Base-by-base conservation (phyloP, 1,140 invertebrate genomes). In the Cydia splendana region DNA sequence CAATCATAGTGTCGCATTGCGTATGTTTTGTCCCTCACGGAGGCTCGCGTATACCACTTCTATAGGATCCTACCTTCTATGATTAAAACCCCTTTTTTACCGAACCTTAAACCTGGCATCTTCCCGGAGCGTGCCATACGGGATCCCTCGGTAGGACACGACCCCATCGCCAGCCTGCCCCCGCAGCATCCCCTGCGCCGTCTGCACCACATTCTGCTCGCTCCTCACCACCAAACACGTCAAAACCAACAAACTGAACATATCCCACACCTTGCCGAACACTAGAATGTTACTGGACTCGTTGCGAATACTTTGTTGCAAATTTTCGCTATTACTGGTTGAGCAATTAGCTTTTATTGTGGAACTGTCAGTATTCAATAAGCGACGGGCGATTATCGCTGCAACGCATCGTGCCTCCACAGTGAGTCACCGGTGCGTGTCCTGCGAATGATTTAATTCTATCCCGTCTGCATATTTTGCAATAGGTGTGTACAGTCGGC, bases 151-250 rank as follows among this genome's bases (percentile, higher is more conserved):
- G 51, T 88, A 93, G 1, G 87, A 86, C 7, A 84, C 69, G 30
- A 86, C 88, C 0, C 88, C 89, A 9, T 88, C 83, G 12, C 76
- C 74, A 0, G 74, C 18, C 1, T 82, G 51, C 0, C 91, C 91
- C 3, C 85, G 76, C 34, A 93, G 75, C 62, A 51, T 81, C 0
- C 91, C 91, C 77, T 93, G 91, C 5, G 84, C 89, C 15, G 79
- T 86, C 12, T 75, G 84, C 57, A 91, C 75, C 57, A 90, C 77
- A 18, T 78, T 80, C 65, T 84, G 84, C 4, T 73, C 7, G 0
- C 81, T 65, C 20, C 79, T 9, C 18, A 75, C 71, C 12, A 82
- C 53, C 34, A 71, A 20, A 71, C 34, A 71, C 30, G 9, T 38
- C 67, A 65, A 24, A 13, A 57, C 24, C 38, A 75, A 62, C 6